Evolutionary conservation across 2,113 vertebrate species (phyloP), one percentile per base, ranked within the genome.

Genomic region (Rissa tridactyla): DNA sequence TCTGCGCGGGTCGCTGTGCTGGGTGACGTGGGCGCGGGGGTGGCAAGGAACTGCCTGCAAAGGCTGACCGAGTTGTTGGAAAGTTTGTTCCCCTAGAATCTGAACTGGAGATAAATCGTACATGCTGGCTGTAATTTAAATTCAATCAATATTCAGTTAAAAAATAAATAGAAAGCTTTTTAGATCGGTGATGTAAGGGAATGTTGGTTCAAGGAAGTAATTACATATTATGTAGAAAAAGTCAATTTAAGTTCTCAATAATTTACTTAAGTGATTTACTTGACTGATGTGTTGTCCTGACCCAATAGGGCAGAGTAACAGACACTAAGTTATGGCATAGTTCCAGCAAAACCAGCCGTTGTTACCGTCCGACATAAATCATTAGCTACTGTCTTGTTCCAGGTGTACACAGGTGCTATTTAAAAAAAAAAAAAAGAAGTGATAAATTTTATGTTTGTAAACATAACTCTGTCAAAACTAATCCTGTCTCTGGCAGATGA

Each of bases 401-500:
- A 98, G 98, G 98, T 98, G 98, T 98, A 97, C 98, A 92, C 96
- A 98, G 98, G 97, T 98, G 97, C 86, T 87, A 89, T 93, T 94
- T 66, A 55, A 69, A 81, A 76, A 34, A 40, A 80, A 65, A 66
- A 87, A 91, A 95, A 82, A 38, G 38, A 82, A 80, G 89, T 90
- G 82, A 97, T 97, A 95, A 97, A 97, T 96, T 94, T 92, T 94
- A 82, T 95, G 96, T 98, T 98, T 97, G 97, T 97, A 98, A 98
- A 98, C 97, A 98, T 96, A 96, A 94, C 97, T 97, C 97, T 95
- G 97, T 97, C 94, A 96, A 97, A 96, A 88, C 88, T 89, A 94
- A 97, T 97, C 97, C 97, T 96, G 97, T 97, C 98, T 96, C 97
- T 98, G 97, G 98, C 97, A 97, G 96, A 98, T 98, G 98, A 96